Evolutionary conservation across 2,797 vertebrate species (phyloP).

Genomic region (Aeoliscus strigatus): DNA sequence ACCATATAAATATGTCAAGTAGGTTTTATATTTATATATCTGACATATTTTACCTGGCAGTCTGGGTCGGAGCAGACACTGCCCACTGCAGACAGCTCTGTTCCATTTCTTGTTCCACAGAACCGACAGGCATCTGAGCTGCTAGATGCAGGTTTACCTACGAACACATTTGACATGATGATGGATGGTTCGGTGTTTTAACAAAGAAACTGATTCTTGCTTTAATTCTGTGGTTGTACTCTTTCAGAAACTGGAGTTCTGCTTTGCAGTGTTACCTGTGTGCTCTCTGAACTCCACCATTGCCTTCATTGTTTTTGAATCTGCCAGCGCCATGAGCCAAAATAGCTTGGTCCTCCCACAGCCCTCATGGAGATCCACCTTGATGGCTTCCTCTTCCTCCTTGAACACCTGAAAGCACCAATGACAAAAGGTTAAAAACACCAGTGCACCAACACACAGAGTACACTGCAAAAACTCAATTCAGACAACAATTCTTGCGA

Average conservation of each 20-base stretch:
- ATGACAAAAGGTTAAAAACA: slow-evolving; percentile 6
- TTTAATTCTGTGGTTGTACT: too few relatives aligned
- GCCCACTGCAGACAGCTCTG: slow-evolving; percentile 93
- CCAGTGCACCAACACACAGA: not conserved
- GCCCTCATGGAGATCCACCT: slow-evolving; percentile 98
- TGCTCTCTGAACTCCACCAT: slow-evolving; percentile 99
- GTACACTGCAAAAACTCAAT: not conserved
- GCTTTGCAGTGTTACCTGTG: slow-evolving; percentile 79
- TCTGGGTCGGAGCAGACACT: slow-evolving; percentile 96
- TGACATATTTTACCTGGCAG: slow-evolving; percentile 82
- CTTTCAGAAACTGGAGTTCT: too few relatives aligned
- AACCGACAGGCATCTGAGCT: slow-evolving; percentile 96
- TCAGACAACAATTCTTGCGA: too few relatives aligned
- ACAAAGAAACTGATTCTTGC: too few relatives aligned
- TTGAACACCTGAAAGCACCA: slow-evolving; percentile 88
- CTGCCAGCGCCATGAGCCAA: slow-evolving; percentile 98
- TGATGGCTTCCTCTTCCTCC: slow-evolving; percentile 99
- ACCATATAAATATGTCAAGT: too few relatives aligned
- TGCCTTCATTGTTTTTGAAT: slow-evolving; percentile 99
- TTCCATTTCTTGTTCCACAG: slow-evolving; percentile 94
- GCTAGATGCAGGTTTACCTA: slow-evolving; percentile 95
- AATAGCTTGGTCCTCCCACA: slow-evolving; percentile 98
- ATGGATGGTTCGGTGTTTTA: too few relatives aligned
- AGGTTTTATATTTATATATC: too few relatives aligned
- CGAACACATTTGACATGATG: slow-evolving; percentile 6